These are phyloP conservation scores for Baronia brevicornis DNA, from an alignment of 2,888 invertebrate species.

Conservation along the genomic window DNA sequence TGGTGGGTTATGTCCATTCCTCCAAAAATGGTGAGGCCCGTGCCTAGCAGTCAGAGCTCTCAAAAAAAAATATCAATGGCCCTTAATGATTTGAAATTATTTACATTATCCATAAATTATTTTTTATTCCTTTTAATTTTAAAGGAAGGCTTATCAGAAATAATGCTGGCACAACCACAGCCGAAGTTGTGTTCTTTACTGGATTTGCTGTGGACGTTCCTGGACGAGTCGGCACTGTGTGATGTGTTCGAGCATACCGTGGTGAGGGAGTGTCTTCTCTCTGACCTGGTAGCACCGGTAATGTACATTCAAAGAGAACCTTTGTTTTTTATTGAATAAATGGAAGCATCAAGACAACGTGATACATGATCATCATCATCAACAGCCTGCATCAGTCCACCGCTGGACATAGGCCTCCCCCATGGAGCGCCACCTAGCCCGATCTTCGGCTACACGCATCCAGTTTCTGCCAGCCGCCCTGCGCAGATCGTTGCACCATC, in stretches of 20 bases:
- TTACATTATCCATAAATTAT: not conserved
- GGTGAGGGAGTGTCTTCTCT: slow-evolving; percentile 77
- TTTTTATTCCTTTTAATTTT: slow-evolving; percentile 4
- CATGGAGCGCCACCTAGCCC: no score
- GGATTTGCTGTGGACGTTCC: slow-evolving; percentile 80
- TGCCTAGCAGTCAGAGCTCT: no score
- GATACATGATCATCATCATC: no score
- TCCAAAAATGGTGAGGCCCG: no score
- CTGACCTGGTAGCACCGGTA: slow-evolving; percentile 76
- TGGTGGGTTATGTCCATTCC: no score
- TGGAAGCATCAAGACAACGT: no score
- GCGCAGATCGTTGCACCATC: no score
- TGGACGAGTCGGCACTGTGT: slow-evolving; percentile 79
- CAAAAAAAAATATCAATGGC: not conserved
- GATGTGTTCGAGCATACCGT: slow-evolving; percentile 78
- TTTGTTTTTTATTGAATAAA: no score
- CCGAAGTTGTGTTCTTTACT: slow-evolving; percentile 52
- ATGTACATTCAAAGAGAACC: slow-evolving; percentile 13
- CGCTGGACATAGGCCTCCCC: no score
- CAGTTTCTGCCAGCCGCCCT: no score
- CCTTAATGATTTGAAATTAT: not conserved
- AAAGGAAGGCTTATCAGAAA: slow-evolving; percentile 38
- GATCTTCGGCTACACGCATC: no score
- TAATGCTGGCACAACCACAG: slow-evolving; percentile 44
- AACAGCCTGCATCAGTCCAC: no score